phyloP scores from a whole-genome alignment of 2,888 invertebrate genomes.

The Drosophila lutescens region DNA sequence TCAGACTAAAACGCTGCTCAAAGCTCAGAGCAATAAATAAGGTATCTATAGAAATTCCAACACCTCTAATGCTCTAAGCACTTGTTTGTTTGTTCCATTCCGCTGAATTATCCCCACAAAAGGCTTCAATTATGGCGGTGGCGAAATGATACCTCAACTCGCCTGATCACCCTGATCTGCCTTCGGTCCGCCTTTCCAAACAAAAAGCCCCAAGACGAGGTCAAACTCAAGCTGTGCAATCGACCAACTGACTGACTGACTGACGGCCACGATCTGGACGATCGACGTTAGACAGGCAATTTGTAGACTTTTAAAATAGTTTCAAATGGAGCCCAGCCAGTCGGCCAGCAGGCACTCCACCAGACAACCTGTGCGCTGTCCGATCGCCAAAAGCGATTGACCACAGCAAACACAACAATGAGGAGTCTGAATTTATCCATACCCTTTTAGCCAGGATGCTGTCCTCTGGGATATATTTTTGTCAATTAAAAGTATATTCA shows the following conservation, averaged over 20 bases:
- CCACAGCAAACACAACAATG: slow-evolving; percentile 54
- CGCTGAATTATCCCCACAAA: slow-evolving; percentile 45
- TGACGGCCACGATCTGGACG: slow-evolving; percentile 49
- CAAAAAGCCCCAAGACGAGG: slow-evolving; percentile 60
- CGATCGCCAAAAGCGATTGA: slow-evolving; percentile 49
- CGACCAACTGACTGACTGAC: slow-evolving; percentile 59
- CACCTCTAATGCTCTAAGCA: slow-evolving; percentile 17
- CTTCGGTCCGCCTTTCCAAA: slow-evolving; percentile 63
- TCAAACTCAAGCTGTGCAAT: slow-evolving; percentile 68
- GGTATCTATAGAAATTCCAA: slow-evolving; percentile 9
- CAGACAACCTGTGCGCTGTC: slow-evolving; percentile 66
- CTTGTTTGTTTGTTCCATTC: slow-evolving; percentile 32
- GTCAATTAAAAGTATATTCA: no score
- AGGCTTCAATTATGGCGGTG: slow-evolving; percentile 55
- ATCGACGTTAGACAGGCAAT: slow-evolving; percentile 74
- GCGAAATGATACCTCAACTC: slow-evolving; percentile 44
- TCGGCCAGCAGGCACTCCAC: slow-evolving; percentile 32
- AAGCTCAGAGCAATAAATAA: slow-evolving; percentile 9
- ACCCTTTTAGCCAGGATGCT: not conserved
- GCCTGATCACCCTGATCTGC: slow-evolving; percentile 23
- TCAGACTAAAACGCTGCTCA: slow-evolving; percentile 5
- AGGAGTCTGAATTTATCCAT: slow-evolving; percentile 1
- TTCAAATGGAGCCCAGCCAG: slow-evolving; percentile 61
- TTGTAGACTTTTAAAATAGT: slow-evolving; percentile 77
- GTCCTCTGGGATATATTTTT: no score